Conservation (phyloP, 2,888 invertebrate genomes). For the Leptopilina drosophilae region DNA sequence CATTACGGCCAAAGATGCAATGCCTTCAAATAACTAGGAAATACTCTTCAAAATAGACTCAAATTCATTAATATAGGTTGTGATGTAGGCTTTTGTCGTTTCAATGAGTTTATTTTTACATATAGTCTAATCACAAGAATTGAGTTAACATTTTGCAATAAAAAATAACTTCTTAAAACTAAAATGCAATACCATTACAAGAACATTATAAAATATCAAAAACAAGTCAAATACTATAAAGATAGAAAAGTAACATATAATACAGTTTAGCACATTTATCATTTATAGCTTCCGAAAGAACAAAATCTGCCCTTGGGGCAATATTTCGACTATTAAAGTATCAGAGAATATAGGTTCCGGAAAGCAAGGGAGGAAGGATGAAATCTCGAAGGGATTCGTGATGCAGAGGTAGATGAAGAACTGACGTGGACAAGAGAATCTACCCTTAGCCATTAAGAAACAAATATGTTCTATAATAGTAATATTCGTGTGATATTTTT, state of each 20-base stretch:
- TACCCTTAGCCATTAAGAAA: constrained; percentile 21
- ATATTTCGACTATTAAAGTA: constrained; percentile 72
- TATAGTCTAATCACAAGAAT: neutral
- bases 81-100: constrained; percentile 9
- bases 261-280: constrained; percentile 65
- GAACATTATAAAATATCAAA: neutral
- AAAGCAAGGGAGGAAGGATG: constrained; percentile 43
- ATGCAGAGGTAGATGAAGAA: constrained; percentile 37
- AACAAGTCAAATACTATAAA: neutral
- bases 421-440: constrained; percentile 29
- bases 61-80: neutral
- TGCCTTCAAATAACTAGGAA: constrained; percentile 13
- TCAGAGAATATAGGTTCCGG: constrained; percentile 62
- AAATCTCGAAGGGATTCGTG: constrained; percentile 58
- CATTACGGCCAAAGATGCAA: constrained; percentile 66
- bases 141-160: too few relatives aligned
- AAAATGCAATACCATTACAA: neutral
- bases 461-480: neutral
- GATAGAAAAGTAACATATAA: constrained; percentile 22
- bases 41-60: constrained; percentile 23
- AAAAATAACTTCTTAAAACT: neutral
- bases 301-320: constrained; percentile 71
- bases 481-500: neutral
- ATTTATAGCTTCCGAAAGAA: constrained; percentile 64
- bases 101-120: constrained; percentile 8